Evolutionary conservation across 1,140 invertebrate genomes (phyloP), one percentile per base, ranked within the genome.

Genomic region (Reticulitermes speratus): DNA sequence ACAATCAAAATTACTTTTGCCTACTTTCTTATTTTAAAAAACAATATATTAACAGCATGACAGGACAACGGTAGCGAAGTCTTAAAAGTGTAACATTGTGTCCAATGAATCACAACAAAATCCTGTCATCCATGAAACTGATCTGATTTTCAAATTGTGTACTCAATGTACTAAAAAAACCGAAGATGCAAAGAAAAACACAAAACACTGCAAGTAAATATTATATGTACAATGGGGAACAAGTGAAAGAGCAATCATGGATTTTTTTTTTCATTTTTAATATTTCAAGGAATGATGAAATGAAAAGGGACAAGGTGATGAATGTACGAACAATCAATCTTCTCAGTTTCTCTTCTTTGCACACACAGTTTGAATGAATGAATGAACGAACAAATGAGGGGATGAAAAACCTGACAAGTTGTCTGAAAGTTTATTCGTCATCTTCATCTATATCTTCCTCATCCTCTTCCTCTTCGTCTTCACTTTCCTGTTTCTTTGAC

Each of bases 401-500:
- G 90, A 89, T 90, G 89, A 88, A 86, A 75, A 55, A 83, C 75
- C 87, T 55, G 69, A 84, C 82, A 81, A 55, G 87, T 86, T 87
- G 84, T 87, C 86, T 75, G 65, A 89, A 88, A 89, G 83, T 87
- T 88, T 88, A 90, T 89, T 91, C 91, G 90, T 92, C 91, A 87
- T 91, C 91, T 85, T 93, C 92, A 21, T 91, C 92, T 86, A 92
- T 91, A 87, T 90, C 91, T 52, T 92, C 92, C 84, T 92, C 92
- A 88, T 91, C 91, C 86, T 92, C 93, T 48, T 93, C 93, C 30
- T 94, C 94, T 5, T 93, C 93, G 0, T 92, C 91, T 25, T 92
- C 92, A 12, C 91, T 92, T 86, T 93, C 93, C 87, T 93, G 93
- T 88, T 94, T 93, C 88, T 94, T 94, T 85, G 91, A 91, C 87